These are phyloP conservation scores for Nemoura dubitans DNA, from an alignment of 2,888 invertebrate genomes.

Conservation along the genomic window DNA sequence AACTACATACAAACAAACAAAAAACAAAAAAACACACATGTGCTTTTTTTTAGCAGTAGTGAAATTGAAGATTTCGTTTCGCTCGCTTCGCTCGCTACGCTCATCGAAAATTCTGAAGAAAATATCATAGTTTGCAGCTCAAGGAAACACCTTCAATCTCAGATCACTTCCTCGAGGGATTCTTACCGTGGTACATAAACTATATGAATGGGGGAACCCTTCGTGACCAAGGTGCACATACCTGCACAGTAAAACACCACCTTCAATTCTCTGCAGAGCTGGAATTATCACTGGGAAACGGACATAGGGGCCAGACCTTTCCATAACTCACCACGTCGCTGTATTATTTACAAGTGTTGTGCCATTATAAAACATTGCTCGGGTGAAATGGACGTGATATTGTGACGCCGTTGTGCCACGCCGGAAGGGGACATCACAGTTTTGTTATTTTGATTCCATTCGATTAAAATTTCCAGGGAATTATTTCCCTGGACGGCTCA, in stretches of 20 bases:
- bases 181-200: not conserved
- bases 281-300: not conserved
- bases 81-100: too few species aligned
- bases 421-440: not conserved
- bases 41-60: too few species aligned
- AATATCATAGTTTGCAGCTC: not conserved
- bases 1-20: too few species aligned
- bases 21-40: too few species aligned
- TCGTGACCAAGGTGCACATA: not conserved
- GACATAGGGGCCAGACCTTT: not conserved
- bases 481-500: not conserved
- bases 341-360: not conserved
- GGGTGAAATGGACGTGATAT: not conserved
- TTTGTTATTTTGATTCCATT: constrained; percentile 25
- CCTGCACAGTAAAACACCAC: not conserved
- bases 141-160: not conserved
- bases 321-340: not conserved
- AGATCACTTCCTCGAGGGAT: not conserved
- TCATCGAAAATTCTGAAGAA: not conserved
- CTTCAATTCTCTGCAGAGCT: not conserved
- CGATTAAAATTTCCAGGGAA: not conserved
- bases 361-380: not conserved
- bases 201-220: not conserved
- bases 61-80: too few species aligned
- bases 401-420: not conserved